A percentile compares a stretch with the other conserved stretches of the same genome.
Evolutionary conservation across 2,888 invertebrate genomes (phyloP).

Genomic region (Leistus spinibarbis): DNA sequence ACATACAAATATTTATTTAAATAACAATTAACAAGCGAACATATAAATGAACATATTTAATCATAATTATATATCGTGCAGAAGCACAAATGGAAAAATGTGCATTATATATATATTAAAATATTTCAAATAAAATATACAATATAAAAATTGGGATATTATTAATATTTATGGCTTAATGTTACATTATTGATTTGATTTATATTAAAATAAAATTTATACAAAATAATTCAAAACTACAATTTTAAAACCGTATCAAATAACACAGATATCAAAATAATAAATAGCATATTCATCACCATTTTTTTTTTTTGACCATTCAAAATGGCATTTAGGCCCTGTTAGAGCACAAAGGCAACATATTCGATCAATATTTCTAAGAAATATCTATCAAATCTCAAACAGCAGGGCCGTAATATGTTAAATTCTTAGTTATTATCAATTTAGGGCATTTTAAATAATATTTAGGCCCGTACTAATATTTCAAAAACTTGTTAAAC

Average conservation of each 20-base stretch:
- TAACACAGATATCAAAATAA: slow-evolving; percentile 21
- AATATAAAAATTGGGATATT: slow-evolving; percentile 4
- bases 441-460: too few relatives aligned
- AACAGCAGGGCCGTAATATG: too few relatives aligned
- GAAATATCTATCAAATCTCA: too few relatives aligned
- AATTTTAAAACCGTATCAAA: slow-evolving; percentile 20
- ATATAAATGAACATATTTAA: neutral
- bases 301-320: too few relatives aligned
- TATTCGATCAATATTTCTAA: too few relatives aligned
- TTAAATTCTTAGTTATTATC: too few relatives aligned
- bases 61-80: neutral
- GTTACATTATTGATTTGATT: neutral
- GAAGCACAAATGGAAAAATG: neutral
- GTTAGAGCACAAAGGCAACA: too few relatives aligned
- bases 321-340: too few relatives aligned
- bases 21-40: slow-evolving; percentile 27
- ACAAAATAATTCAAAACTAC: slow-evolving; percentile 9
- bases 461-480: too few relatives aligned
- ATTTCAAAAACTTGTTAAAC: too few relatives aligned
- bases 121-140: slow-evolving; percentile 1
- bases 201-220: slow-evolving; percentile 2
- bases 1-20: slow-evolving; percentile 34
- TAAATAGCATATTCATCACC: slow-evolving; percentile 11
- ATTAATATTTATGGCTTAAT: neutral
- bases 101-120: neutral